Evolutionary conservation across 2,113 vertebrate genomes (phyloP).

Genomic region (Nibea coibor): DNA sequence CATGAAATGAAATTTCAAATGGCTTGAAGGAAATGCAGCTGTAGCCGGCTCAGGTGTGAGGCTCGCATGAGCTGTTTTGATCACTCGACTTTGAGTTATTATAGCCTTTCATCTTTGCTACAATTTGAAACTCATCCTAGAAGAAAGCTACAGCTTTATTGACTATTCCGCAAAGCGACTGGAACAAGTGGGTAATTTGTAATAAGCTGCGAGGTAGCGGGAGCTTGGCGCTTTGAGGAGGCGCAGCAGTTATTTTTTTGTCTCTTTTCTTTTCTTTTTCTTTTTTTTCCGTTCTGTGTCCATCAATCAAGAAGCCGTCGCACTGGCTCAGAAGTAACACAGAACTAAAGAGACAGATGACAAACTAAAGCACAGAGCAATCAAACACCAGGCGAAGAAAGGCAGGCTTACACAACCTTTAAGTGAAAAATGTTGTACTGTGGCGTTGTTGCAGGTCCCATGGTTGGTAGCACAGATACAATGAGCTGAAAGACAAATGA

Average conservation of each 20-base stretch:
- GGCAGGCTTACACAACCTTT: slow-evolving; percentile 19
- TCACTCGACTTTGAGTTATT: slow-evolving; percentile 12
- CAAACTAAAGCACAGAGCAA: slow-evolving; percentile 15
- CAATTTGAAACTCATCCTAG: slow-evolving; percentile 15
- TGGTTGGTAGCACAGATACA: slow-evolving; percentile 7
- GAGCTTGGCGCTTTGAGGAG: slow-evolving; percentile 23
- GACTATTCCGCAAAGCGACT: slow-evolving; percentile 9
- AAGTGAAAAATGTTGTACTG: slow-evolving; percentile 37
- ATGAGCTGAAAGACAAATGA: slow-evolving; percentile 8
- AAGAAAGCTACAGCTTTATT: background rate
- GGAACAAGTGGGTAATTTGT: slow-evolving; percentile 25
- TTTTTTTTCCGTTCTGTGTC: background rate
- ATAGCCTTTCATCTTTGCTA: slow-evolving; percentile 29
- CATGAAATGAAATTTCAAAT: slow-evolving; percentile 47
- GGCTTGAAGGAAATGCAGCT: slow-evolving; percentile 16
- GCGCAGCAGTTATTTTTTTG: background rate
- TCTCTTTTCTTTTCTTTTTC: background rate
- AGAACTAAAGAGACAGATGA: slow-evolving; percentile 4
- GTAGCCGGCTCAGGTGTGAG: slow-evolving; percentile 46
- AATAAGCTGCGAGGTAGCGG: slow-evolving; percentile 3
- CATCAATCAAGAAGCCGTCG: slow-evolving; percentile 9
- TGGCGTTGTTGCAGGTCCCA: slow-evolving; percentile 7
- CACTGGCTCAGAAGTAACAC: slow-evolving; percentile 1
- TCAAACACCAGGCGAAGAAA: slow-evolving; percentile 8
- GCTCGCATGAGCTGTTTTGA: slow-evolving; percentile 25